Evolutionary conservation across 2,113 vertebrate species (phyloP).

Genomic region (Seriola dumerili): DNA sequence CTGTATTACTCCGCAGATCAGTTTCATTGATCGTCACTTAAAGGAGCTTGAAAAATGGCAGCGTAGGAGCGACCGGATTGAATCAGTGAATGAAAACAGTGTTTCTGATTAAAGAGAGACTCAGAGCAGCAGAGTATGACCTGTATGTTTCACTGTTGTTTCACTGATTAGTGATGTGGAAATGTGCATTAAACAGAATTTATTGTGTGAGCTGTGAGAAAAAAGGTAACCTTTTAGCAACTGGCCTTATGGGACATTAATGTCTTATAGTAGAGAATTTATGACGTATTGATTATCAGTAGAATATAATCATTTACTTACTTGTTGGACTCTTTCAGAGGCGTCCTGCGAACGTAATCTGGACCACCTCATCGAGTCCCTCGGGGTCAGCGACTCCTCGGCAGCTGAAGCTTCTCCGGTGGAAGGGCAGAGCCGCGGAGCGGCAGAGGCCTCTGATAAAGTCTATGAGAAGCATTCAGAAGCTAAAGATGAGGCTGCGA

Average conservation of each 20-base stretch:
- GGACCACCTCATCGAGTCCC: conserved; percentile 89
- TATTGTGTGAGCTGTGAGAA: neutral
- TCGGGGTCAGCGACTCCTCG: conserved; percentile 73
- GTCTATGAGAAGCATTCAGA: neutral
- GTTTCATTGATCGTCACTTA: no score
- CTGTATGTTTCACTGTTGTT: no score
- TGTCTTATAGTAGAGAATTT: neutral
- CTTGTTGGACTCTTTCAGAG: conserved; percentile 66
- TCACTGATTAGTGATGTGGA: no score
- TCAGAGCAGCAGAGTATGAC: neutral
- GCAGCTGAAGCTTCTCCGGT: neutral
- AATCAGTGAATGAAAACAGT: no score
- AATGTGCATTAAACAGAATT: neutral
- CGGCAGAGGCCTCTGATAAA: neutral
- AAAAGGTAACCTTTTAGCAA: neutral
- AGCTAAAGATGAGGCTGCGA: conserved; percentile 2
- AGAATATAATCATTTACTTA: no score
- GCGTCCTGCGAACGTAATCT: conserved; percentile 85
- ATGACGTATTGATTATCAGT: neutral
- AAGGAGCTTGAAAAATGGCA: no score
- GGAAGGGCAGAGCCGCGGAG: neutral
- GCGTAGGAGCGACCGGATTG: no score
- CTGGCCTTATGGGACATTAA: neutral
- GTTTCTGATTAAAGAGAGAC: no score
- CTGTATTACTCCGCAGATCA: no score